Percentiles rank a stretch among this genome's conserved stretches.
Evolutionary conservation across 2,113 vertebrate genomes (phyloP).

Genomic region (Muntiacus muntjak): DNA sequence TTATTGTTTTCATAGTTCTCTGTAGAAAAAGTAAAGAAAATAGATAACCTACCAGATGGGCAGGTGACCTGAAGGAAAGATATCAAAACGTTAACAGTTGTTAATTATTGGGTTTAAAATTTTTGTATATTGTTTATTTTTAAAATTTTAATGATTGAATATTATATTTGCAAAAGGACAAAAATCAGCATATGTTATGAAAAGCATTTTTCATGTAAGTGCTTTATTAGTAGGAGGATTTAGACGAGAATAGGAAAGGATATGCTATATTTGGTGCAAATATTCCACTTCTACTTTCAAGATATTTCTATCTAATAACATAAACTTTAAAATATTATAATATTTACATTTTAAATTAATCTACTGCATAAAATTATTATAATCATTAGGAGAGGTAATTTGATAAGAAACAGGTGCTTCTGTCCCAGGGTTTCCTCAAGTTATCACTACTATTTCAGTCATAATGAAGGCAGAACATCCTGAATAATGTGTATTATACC

Average conservation of each 20-base stretch:
- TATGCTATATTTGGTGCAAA: not conserved
- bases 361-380: not conserved
- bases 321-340: not conserved
- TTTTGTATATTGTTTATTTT: not conserved
- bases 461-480: not conserved
- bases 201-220: slow-evolving; percentile 2
- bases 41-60: not conserved
- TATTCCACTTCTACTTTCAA: not conserved
- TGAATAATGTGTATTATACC: slow-evolving; percentile 27
- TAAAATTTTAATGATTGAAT: not conserved
- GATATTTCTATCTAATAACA: not conserved
- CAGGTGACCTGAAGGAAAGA: not conserved
- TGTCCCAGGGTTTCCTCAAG: not conserved
- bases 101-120: not conserved
- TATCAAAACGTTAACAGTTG: not conserved
- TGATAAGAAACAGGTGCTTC: slow-evolving; percentile 41
- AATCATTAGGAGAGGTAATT: not conserved
- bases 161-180: not conserved
- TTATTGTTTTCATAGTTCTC: not conserved
- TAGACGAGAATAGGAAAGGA: not conserved
- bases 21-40: not conserved
- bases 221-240: not conserved
- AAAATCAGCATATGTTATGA: not conserved
- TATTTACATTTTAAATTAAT: slow-evolving; percentile 20
- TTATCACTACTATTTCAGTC: not conserved